These are phyloP conservation scores for Ophion ventricosus DNA, from an alignment of 2,888 invertebrate species.

Conservation along the genomic window DNA sequence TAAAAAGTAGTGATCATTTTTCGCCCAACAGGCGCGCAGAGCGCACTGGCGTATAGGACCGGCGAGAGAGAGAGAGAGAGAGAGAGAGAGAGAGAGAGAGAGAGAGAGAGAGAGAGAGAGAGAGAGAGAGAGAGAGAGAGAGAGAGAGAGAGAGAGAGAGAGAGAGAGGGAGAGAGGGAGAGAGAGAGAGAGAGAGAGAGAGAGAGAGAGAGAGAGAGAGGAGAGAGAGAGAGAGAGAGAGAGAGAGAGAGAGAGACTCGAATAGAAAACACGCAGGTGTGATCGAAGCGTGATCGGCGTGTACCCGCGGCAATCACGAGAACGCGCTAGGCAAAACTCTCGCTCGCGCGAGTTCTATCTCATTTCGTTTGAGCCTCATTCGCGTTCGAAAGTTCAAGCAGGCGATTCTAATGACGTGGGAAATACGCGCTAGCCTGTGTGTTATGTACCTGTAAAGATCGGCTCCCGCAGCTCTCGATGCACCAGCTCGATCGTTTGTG, in stretches of 20 bases:
- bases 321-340: conserved; percentile 52
- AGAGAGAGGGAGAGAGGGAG: not conserved
- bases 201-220: not conserved
- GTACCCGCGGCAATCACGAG: conserved; percentile 70
- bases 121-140: not conserved
- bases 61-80: not conserved
- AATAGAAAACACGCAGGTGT: conserved; percentile 65
- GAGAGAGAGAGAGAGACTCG: conserved; percentile 11
- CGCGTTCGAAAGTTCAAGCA: conserved; percentile 72
- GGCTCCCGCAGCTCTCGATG: conserved; percentile 63
- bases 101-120: not conserved
- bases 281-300: conserved; percentile 64
- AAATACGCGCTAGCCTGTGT: conserved; percentile 69
- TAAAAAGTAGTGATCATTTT: conserved; percentile 2
- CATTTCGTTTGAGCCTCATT: conserved; percentile 52
- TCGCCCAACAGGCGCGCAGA: not conserved
- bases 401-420: conserved; percentile 74
- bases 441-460: conserved; percentile 55
- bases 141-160: not conserved
- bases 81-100: too few species aligned
- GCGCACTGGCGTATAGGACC: not conserved
- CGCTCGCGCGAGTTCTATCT: conserved; percentile 53
- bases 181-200: not conserved
- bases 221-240: not conserved
- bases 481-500: conserved; percentile 62